Base-by-base conservation (phyloP, 2,888 invertebrate species). In the Hanleya hanleyi region DNA sequence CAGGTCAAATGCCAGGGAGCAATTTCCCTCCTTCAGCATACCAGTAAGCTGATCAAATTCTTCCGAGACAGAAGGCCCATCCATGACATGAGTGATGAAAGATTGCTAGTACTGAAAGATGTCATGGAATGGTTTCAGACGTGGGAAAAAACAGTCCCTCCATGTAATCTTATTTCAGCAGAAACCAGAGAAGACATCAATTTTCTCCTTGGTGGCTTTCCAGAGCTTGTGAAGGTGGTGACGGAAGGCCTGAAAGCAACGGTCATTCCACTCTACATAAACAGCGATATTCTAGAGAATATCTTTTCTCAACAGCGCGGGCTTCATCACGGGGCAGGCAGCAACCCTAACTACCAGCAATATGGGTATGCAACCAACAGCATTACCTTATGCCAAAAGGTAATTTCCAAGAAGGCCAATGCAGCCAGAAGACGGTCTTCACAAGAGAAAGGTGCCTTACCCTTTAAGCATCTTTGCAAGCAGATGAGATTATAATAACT, bases 271-370 rank as follows among this genome's bases (percentile, higher is more conserved):
- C 12, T 41, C 12, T 41, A 41, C n/a, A 41, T 41, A 41, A 41
- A 41, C 47, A 41, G n/a, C 47, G 47, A 41, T 41, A 41, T 41
- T 15, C 47, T 69, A 7, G 62, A 69, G 18, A 69, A 69, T 18
- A 33, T 47, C 29, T 69, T 69, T 22, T 32, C 61, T 1, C 69
- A 69, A 41, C 69, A 62, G 18, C 22, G 62, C 3, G 37, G 41
- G 22, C n/a, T 69, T n/a, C n/a, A 68, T 15, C 68, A 68, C 33
- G 68, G 68, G 6, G 22, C 35, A 18, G 26, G 32, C 12, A 33
- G 29, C 0, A 69, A 69, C 41, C 69, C 69, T 9, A 62, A 69
- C 15, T 69, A 69, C 29, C n/a, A 61, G 26, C 69, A 69, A 33
- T 62, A 69, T 2, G 36, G 69, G 1, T 26, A 6, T 36, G 69